These are phyloP conservation scores for Tromatobia lineatoria DNA, from an alignment of 2,888 invertebrate genomes.

Conservation along the genomic window DNA sequence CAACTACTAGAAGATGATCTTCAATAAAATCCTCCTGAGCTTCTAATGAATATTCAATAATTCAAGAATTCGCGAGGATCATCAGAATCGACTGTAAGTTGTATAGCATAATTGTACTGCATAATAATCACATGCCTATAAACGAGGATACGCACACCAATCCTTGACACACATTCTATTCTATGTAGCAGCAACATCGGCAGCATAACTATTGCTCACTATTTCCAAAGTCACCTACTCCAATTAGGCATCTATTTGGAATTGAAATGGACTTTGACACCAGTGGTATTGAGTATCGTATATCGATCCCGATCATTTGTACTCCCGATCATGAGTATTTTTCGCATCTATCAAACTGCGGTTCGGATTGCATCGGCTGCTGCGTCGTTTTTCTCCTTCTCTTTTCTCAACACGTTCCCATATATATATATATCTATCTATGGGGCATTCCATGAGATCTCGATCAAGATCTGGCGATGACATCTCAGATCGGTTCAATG, in stretches of 20 bases:
- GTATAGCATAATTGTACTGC: slow-evolving; percentile 12
- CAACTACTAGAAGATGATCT: slow-evolving; percentile 5
- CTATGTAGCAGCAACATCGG: slow-evolving; percentile 3
- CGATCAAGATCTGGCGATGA: no score
- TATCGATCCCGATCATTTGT: slow-evolving; percentile 30
- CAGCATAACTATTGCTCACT: slow-evolving; percentile 16
- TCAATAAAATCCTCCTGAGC: neutral
- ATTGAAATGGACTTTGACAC: slow-evolving; percentile 49
- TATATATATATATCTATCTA: neutral
- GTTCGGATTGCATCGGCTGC: slow-evolving; percentile 14
- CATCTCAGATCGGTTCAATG: no score
- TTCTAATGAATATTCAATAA: slow-evolving; percentile 37
- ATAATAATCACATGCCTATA: slow-evolving; percentile 53
- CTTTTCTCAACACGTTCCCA: neutral
- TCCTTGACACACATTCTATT: slow-evolving; percentile 66
- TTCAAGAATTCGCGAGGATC: slow-evolving; percentile 36
- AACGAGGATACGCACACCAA: slow-evolving; percentile 54
- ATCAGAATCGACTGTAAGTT: neutral
- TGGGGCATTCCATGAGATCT: no score
- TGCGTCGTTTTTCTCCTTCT: slow-evolving; percentile 8
- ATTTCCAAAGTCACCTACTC: slow-evolving; percentile 50
- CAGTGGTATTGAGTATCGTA: slow-evolving; percentile 52
- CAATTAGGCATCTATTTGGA: slow-evolving; percentile 54
- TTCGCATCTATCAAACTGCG: slow-evolving; percentile 25
- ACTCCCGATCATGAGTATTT: slow-evolving; percentile 63